Percentiles rank a stretch among this genome's conserved stretches.
phyloP scores from a whole-genome alignment of 35 echinoderm and acorn worm genomes.

The Apostichopus japonicus region DNA sequence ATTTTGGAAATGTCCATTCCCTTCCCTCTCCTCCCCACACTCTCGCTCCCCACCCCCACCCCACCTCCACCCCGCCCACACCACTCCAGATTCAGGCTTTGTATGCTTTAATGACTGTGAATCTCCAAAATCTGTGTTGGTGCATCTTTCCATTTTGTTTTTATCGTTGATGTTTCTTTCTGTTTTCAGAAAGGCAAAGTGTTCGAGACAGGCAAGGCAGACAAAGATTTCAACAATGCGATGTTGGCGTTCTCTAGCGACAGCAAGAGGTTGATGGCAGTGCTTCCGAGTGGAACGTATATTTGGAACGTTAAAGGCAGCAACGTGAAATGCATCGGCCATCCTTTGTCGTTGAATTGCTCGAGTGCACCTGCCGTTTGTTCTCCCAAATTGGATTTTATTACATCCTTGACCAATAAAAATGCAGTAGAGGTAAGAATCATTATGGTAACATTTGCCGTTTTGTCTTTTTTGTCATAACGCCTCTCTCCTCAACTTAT shows the following conservation, averaged over 20 bases:
- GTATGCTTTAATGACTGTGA: too few relatives aligned
- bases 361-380: constrained; percentile 22
- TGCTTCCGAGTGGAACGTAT: constrained; percentile 76
- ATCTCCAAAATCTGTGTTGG: too few relatives aligned
- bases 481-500: neutral
- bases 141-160: neutral
- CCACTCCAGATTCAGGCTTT: too few relatives aligned
- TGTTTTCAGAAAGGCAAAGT: constrained; percentile 23
- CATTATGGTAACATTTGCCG: neutral
- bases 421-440: neutral
- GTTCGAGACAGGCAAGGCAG: constrained; percentile 50
- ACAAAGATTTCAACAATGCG: constrained; percentile 47
- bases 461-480: neutral
- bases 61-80: too few relatives aligned
- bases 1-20: too few relatives aligned
- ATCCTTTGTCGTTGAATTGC: constrained; percentile 67
- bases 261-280: constrained; percentile 60
- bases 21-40: too few relatives aligned
- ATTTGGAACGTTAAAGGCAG: constrained; percentile 72
- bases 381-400: constrained; percentile 70
- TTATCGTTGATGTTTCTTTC: neutral
- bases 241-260: constrained; percentile 77
- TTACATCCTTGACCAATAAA: constrained; percentile 33
- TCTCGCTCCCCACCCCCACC: too few relatives aligned
- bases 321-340: constrained; percentile 45